Conservation (phyloP, 2,113 vertebrate species). For the Ophiodon elongatus region DNA sequence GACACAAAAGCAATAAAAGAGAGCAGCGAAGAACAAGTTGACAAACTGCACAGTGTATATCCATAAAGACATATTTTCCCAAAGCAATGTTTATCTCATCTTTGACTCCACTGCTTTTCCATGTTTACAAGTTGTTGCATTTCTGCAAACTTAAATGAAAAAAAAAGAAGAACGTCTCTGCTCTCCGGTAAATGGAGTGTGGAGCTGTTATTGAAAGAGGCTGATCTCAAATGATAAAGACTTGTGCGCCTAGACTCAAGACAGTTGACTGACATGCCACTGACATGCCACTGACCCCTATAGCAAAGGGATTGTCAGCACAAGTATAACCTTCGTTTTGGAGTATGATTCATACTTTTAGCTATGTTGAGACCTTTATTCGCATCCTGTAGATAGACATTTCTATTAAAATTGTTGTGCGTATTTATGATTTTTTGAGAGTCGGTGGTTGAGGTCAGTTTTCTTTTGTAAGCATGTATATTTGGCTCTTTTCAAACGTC, state of each 20-base stretch:
- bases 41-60: neutral
- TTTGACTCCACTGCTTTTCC: neutral
- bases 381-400: no score
- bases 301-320: neutral
- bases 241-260: neutral
- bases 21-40: neutral
- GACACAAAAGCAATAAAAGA: neutral
- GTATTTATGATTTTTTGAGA: neutral
- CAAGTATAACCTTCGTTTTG: neutral
- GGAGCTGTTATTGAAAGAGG: neutral
- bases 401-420: neutral
- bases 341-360: neutral
- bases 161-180: constrained; percentile 7
- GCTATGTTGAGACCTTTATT: neutral
- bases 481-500: neutral
- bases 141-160: neutral
- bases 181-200: constrained; percentile 4
- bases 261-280: no score
- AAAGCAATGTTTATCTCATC: neutral
- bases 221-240: constrained; percentile 3
- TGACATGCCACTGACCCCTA: neutral
- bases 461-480: neutral
- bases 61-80: neutral
- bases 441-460: no score
- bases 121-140: neutral